phyloP scores from a whole-genome alignment of 2,888 invertebrate species.

The Lepetodrilus schrolli region DNA sequence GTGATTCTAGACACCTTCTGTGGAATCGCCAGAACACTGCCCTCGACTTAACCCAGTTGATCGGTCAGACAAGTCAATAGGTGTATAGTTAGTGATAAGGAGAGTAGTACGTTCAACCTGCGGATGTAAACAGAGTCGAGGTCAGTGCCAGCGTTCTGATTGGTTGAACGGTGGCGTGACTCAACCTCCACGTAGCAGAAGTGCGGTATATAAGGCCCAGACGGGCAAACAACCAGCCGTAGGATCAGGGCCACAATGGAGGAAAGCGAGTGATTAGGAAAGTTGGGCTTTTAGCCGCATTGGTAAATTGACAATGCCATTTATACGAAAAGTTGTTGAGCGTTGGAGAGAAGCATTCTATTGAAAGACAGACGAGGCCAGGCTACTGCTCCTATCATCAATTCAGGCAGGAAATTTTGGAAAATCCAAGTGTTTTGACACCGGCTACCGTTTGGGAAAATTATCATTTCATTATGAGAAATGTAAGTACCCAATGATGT shows the following conservation, averaged over 20 bases:
- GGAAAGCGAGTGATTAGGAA: constrained; percentile 18
- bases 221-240: background rate
- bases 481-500: constrained; percentile 35
- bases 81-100: background rate
- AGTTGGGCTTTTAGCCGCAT: constrained; percentile 27
- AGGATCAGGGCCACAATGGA: constrained; percentile 22
- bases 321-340: constrained; percentile 3
- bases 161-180: constrained; percentile 45
- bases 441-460: constrained; percentile 9
- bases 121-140: constrained; percentile 3
- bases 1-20: background rate
- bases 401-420: background rate
- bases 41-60: background rate
- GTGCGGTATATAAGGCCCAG: constrained; percentile 7
- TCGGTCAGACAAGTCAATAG: background rate
- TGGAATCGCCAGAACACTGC: background rate
- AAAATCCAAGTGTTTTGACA: background rate
- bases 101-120: background rate
- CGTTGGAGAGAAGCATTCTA: constrained; percentile 30
- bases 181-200: constrained; percentile 45
- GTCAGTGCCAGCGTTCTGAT: constrained; percentile 32
- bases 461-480: constrained; percentile 34
- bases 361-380: constrained; percentile 18
- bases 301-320: background rate
- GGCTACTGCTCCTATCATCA: constrained; percentile 32